Conservation (phyloP, 2,797 vertebrate genomes). For the Limnodromus scolopaceus region DNA sequence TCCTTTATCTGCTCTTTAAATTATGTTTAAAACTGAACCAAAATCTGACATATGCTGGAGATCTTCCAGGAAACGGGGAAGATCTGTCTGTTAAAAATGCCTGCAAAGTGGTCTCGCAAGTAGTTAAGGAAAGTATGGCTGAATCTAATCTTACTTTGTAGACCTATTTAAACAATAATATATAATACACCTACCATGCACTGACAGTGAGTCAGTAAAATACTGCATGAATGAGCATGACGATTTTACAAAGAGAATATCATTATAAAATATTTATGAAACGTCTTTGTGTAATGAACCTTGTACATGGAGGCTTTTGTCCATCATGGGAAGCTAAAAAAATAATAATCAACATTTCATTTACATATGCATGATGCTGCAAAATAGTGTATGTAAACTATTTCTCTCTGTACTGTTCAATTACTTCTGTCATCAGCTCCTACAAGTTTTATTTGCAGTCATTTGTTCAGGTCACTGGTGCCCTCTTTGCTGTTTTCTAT, state of each 20-base stretch:
- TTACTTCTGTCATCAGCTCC: constrained; percentile 78
- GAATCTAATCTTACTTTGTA: constrained; percentile 66
- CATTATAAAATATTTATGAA: constrained; percentile 95
- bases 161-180: constrained; percentile 62
- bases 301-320: constrained; percentile 94
- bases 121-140: constrained; percentile 69
- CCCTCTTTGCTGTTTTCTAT: constrained; percentile 73
- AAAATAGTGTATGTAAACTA: constrained; percentile 79
- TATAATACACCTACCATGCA: constrained; percentile 78
- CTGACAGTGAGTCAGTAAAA: constrained; percentile 82
- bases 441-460: constrained; percentile 77
- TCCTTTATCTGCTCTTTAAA: constrained; percentile 52
- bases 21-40: constrained; percentile 8
- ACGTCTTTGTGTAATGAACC: constrained; percentile 87
- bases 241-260: constrained; percentile 86
- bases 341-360: constrained; percentile 88
- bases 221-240: constrained; percentile 76
- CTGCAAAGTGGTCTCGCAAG: constrained; percentile 43
- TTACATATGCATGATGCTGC: constrained; percentile 91
- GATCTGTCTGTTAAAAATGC: constrained; percentile 50
- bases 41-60: not conserved
- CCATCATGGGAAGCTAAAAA: constrained; percentile 88
- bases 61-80: constrained; percentile 59
- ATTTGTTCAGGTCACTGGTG: constrained; percentile 74
- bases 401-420: constrained; percentile 77